These are phyloP conservation scores for Paratrypauchen microcephalus DNA, from an alignment of 2,797 vertebrate genomes.

Conservation along the genomic window DNA sequence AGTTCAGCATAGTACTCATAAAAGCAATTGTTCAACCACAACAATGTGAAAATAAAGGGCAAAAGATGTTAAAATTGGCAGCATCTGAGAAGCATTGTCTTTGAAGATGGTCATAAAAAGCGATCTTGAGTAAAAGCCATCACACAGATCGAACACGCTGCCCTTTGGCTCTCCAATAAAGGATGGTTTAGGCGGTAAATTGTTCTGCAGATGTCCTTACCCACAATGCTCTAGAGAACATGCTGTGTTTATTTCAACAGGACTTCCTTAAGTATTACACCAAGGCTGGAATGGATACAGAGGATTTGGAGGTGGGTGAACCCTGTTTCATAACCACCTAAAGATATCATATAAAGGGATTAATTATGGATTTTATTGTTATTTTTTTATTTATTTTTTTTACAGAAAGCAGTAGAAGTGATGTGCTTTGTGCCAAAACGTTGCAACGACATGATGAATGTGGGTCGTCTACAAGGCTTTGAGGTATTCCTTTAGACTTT, in stretches of 20 bases:
- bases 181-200: slow-evolving; percentile 51
- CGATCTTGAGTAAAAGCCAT: slow-evolving; percentile 35
- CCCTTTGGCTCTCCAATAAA: slow-evolving; percentile 51
- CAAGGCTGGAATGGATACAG: slow-evolving; percentile 87
- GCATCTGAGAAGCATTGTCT: slow-evolving; percentile 32
- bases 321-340: slow-evolving; percentile 2
- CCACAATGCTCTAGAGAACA: slow-evolving; percentile 47
- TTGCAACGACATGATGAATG: slow-evolving; percentile 96
- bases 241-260: slow-evolving; percentile 76
- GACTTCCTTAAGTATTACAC: slow-evolving; percentile 92
- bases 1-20: neutral
- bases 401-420: slow-evolving; percentile 90
- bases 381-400: slow-evolving; percentile 9
- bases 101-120: slow-evolving; percentile 52
- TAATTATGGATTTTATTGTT: neutral
- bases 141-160: slow-evolving; percentile 36
- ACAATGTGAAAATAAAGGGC: slow-evolving; percentile 28
- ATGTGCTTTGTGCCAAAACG: slow-evolving; percentile 95
- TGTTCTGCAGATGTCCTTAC: slow-evolving; percentile 57
- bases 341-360: neutral
- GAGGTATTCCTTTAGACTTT: slow-evolving; percentile 77
- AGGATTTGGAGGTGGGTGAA: slow-evolving; percentile 85
- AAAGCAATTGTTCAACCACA: neutral
- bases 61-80: neutral
- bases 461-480: slow-evolving; percentile 91